Conservation (phyloP, 2,888 invertebrate species). For the Dusona sp. region DNA sequence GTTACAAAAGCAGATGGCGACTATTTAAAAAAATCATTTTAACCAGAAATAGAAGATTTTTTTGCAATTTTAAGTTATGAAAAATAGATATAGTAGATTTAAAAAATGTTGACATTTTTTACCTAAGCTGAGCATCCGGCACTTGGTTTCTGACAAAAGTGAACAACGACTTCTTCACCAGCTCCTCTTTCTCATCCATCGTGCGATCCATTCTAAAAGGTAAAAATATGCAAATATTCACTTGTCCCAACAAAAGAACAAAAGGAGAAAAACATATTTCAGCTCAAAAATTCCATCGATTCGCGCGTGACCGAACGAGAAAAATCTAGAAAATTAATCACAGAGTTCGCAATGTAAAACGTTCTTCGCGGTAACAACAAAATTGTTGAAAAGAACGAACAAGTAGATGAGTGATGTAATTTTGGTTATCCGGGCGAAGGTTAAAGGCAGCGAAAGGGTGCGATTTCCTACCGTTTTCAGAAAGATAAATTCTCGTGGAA, state of each 20-base stretch:
- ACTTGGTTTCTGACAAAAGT: slow-evolving; percentile 92
- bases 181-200: slow-evolving; percentile 89
- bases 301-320: not conserved
- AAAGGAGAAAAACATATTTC: not conserved
- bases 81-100: no score
- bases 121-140: slow-evolving; percentile 91
- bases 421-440: not conserved
- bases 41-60: no score
- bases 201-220: slow-evolving; percentile 83
- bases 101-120: slow-evolving; percentile 57
- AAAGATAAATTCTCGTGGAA: not conserved
- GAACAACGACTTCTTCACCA: slow-evolving; percentile 93
- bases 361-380: not conserved
- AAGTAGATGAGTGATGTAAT: not conserved
- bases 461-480: not conserved
- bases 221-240: not conserved
- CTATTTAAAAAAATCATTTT: no score
- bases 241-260: not conserved
- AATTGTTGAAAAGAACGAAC: not conserved
- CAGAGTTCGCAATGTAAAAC: not conserved
- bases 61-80: no score
- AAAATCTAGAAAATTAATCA: not conserved
- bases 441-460: not conserved
- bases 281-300: not conserved
- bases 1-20: no score